Conservation (phyloP, 92 coral and sea anemone species). For the Heliopora coerulea region DNA sequence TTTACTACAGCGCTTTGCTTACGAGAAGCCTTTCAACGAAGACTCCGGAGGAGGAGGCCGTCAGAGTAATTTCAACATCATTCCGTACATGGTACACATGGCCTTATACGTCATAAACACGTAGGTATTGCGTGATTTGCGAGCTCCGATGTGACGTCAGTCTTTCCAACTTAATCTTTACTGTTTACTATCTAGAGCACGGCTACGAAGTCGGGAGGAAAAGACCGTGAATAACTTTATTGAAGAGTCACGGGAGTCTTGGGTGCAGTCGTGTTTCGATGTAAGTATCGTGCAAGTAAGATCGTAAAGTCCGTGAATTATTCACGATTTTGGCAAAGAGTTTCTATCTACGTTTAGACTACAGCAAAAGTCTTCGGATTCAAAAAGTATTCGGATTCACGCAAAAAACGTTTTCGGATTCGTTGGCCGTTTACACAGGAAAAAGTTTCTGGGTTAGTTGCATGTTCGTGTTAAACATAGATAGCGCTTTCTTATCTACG, state of each 20-base stretch:
- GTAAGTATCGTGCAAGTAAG: constrained; percentile 44
- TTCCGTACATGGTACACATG: constrained; percentile 94
- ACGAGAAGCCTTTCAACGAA: constrained; percentile 89
- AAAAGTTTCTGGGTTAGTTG: too few relatives aligned
- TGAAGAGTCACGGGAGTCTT: constrained; percentile 76
- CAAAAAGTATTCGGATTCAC: too few relatives aligned
- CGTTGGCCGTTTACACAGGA: too few relatives aligned
- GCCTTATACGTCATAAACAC: constrained; percentile 90
- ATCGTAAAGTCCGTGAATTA: too few relatives aligned
- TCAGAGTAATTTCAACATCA: constrained; percentile 89
- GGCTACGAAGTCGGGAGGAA: constrained; percentile 90
- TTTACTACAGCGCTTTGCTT: constrained; percentile 84
- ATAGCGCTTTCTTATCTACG: too few relatives aligned
- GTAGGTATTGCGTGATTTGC: constrained; percentile 48
- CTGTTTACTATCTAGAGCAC: constrained; percentile 59
- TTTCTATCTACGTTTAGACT: too few relatives aligned
- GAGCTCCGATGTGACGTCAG: not conserved
- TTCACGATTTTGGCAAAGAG: too few relatives aligned
- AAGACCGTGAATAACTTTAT: constrained; percentile 80
- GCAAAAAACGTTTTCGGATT: too few relatives aligned
- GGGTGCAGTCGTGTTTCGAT: constrained; percentile 84
- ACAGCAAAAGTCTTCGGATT: too few relatives aligned
- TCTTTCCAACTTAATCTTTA: not conserved
- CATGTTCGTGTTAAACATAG: too few relatives aligned
- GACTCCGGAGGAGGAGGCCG: constrained; percentile 99